Evolutionary conservation across 2,888 invertebrate genomes (phyloP), one percentile per base, ranked within the genome.

Genomic region (Biston betularia): DNA sequence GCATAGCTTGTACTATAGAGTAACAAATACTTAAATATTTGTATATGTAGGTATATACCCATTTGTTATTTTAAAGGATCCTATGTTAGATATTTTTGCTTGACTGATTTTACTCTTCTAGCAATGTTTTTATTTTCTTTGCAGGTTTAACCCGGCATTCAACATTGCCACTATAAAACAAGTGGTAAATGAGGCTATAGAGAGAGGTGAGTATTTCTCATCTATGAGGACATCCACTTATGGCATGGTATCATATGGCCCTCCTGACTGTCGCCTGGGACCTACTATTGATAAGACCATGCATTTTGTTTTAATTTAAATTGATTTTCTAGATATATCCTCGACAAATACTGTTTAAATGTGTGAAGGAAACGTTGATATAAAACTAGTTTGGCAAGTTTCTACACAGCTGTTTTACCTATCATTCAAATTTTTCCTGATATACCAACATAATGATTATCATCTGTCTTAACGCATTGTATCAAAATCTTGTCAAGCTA

Each of bases 151-250:
- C 95, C 97, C 97, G 90, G 97, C 97, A 83, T 97, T 98, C 95
- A 97, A 98, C 89, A 97, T 98, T 96, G 97, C 97, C 90, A 97
- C 98, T 82, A 98, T 98, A 92, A 97, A 97, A 85, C 98, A 98
- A 95, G 98, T 97, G 84, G 97, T 98, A 94, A 98, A 97, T 95
- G 98, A 98, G 94, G 98, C 98, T 75, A 98, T 98, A 76, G 98
- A 98, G 94, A 95, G 98, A 96, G 98, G 98, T 98, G 93, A 93
- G 95, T 53, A 15, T 9, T 8, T 0, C 38, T 53, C 11, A 15
- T 38, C 15, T 38, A 35, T 12, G 3, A 38, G 50, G n/a, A 50
- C 38, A 38, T n/a, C 52, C 14, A n/a, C 33, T 46, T 46, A n/a
- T 33, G n/a, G 38, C 38, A 53, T 38, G 35, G 46, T 24, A 6